Percentiles rank a stretch among this genome's conserved stretches.
These are phyloP conservation scores for Pseudococcus jackbeardsleyi DNA, from an alignment of 2,888 invertebrate species.

Conservation along the genomic window DNA sequence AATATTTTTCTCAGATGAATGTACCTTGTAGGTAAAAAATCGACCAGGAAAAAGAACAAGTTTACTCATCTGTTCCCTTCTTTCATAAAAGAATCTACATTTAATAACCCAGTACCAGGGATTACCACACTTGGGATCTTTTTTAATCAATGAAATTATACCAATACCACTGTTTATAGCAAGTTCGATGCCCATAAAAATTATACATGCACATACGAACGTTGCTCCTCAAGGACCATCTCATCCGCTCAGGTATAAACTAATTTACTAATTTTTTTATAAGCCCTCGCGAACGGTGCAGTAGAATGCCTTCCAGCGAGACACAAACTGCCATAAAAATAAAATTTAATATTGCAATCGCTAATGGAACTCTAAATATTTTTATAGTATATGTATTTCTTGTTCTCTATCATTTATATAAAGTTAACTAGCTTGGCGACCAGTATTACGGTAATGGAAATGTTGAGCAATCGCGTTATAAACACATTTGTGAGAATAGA, in stretches of 20 bases:
- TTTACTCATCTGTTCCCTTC: too few species aligned
- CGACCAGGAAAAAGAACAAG: too few species aligned
- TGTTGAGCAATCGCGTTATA: slow-evolving; percentile 46
- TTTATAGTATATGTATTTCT: background rate
- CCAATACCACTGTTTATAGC: background rate
- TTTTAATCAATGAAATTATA: background rate
- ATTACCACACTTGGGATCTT: background rate
- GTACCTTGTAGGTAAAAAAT: too few species aligned
- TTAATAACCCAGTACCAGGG: too few species aligned
- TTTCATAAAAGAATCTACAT: too few species aligned
- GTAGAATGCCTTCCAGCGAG: background rate
- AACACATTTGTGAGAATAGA: slow-evolving; percentile 25
- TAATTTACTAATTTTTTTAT: slow-evolving; percentile 34
- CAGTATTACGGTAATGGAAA: slow-evolving; percentile 41
- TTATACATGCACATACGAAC: background rate
- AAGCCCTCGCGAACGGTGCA: background rate
- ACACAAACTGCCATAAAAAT: slow-evolving; percentile 21
- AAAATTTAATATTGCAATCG: slow-evolving; percentile 40
- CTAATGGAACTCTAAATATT: slow-evolving; percentile 35
- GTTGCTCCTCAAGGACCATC: background rate
- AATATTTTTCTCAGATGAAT: too few species aligned
- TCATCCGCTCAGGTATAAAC: background rate
- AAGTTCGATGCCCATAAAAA: background rate
- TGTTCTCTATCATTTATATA: slow-evolving; percentile 37
- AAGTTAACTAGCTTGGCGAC: slow-evolving; percentile 8